phyloP scores from a whole-genome alignment of 2,113 vertebrate species.

The Lipotes vexillifer region DNA sequence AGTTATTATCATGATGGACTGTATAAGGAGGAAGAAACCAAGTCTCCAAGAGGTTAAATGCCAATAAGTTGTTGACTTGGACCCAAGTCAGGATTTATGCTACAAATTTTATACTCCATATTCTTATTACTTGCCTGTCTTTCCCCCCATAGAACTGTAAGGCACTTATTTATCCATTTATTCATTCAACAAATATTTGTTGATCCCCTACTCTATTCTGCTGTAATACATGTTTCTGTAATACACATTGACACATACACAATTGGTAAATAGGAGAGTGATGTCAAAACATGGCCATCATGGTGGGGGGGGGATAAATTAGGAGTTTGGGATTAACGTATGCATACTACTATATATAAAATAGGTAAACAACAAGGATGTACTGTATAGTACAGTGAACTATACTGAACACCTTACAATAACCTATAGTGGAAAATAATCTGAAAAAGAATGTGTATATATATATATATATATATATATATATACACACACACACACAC shows the following conservation, averaged over 20 bases:
- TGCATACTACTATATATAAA: neutral
- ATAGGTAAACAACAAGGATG: neutral
- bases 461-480: too few species aligned
- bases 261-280: neutral
- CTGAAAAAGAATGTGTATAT: neutral
- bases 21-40: neutral
- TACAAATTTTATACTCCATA: neutral
- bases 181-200: neutral
- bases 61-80: neutral
- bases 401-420: neutral
- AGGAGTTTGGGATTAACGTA: neutral
- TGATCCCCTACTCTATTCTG: neutral
- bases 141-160: neutral
- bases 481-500: fast-evolving
- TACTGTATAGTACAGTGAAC: neutral
- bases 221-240: neutral
- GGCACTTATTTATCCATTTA: neutral
- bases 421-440: neutral
- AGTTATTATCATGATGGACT: neutral
- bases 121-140: neutral
- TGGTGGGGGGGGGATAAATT: neutral
- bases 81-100: neutral
- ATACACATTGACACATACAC: neutral
- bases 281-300: neutral
- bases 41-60: neutral